A percentile compares a stretch with the other conserved stretches of the same genome.
phyloP scores from a whole-genome alignment of 2,888 invertebrate genomes.

The Polydrusus tereticollis region DNA sequence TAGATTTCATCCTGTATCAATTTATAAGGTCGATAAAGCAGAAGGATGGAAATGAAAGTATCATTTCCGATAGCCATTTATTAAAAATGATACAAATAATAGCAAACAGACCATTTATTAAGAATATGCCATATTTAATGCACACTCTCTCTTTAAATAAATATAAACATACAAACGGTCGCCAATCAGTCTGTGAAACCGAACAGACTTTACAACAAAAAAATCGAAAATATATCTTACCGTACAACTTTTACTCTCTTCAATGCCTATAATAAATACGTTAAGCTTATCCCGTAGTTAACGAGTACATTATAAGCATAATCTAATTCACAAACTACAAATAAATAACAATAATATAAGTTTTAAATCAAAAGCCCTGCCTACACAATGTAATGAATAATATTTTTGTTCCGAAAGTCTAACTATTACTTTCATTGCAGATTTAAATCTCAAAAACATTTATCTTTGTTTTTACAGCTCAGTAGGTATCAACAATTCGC shows the following conservation, averaged over 20 bases:
- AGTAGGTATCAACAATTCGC: no score
- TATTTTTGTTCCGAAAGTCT: neutral
- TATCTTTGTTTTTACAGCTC: no score
- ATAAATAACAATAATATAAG: neutral
- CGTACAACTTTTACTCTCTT: constrained; percentile 10
- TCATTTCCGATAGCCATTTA: neutral
- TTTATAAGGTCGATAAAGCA: neutral
- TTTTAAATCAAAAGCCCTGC: neutral
- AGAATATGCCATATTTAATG: neutral
- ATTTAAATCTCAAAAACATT: neutral
- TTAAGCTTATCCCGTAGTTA: constrained; percentile 3
- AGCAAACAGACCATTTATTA: neutral
- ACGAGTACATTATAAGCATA: neutral
- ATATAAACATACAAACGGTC: constrained; percentile 21
- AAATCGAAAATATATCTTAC: neutral
- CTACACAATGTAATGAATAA: neutral
- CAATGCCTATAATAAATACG: neutral
- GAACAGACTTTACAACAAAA: neutral
- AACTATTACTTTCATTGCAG: constrained; percentile 11
- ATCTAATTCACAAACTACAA: constrained; percentile 4
- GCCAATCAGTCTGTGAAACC: constrained; percentile 19
- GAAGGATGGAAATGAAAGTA: constrained; percentile 1
- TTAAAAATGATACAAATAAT: constrained; percentile 3
- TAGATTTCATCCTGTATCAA: neutral
- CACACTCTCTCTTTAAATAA: constrained; percentile 28